Percentiles rank a stretch among this genome's conserved stretches.
These are phyloP conservation scores for Platyscapa corneri DNA, from an alignment of 1,140 invertebrate species.

Conservation along the genomic window DNA sequence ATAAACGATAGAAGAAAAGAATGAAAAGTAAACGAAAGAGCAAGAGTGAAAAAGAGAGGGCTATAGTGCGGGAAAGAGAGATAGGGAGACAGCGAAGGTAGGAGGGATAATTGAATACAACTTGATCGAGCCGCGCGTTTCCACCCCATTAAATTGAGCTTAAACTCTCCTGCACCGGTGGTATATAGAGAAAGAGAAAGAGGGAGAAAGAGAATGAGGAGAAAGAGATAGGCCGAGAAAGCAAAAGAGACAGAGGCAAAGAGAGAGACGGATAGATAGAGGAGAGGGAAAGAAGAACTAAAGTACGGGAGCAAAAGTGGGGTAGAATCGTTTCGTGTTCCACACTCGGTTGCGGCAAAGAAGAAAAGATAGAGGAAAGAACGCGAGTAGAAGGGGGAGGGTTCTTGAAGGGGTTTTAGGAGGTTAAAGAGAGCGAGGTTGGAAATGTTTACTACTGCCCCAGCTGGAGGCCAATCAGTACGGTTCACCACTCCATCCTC, in stretches of 20 bases:
- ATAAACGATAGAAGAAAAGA: not conserved
- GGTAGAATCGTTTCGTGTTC: constrained; percentile 31
- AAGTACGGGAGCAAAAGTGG: not conserved
- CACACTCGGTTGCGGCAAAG: constrained; percentile 1
- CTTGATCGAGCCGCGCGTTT: constrained; percentile 74
- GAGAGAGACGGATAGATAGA: constrained; percentile 9
- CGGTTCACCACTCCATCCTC: constrained; percentile 12
- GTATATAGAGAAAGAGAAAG: constrained; percentile 35
- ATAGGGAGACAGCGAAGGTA: constrained; percentile 51
- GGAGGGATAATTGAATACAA: constrained; percentile 76
- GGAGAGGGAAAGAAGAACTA: constrained; percentile 21
- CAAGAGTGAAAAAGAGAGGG: not conserved
- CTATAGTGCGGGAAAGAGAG: not conserved
- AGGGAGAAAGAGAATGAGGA: not conserved
- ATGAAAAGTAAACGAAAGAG: not conserved
- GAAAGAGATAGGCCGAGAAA: constrained; percentile 24
- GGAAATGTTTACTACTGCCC: constrained; percentile 68
- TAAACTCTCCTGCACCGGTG: constrained; percentile 65
- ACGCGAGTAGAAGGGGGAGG: constrained; percentile 34
- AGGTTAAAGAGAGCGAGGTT: constrained; percentile 15
- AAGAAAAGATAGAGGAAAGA: constrained; percentile 38
- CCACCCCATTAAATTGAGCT: constrained; percentile 75
- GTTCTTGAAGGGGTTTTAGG: not conserved
- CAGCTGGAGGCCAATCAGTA: constrained; percentile 68
- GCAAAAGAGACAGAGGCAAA: not conserved